Evolutionary conservation across 1,140 invertebrate species (phyloP).

Genomic region (Nixonia krombeini): DNA sequence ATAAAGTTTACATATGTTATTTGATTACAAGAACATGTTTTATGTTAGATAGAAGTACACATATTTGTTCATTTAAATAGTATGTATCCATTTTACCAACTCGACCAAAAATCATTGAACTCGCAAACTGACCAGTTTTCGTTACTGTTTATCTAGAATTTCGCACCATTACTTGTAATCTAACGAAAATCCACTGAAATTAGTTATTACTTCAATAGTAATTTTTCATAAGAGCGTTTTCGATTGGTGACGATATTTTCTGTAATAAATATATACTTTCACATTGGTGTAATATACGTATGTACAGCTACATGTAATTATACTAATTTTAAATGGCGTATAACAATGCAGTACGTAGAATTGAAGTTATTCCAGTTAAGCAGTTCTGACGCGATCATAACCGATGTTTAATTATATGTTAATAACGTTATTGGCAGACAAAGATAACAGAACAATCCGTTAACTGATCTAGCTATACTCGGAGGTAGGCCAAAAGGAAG

Average conservation of each 20-base stretch:
- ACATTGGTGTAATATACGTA: conserved; percentile 24
- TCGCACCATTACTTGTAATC: too few relatives aligned
- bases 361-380: conserved; percentile 34
- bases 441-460: conserved; percentile 24
- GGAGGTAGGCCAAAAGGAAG: conserved; percentile 48
- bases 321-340: not conserved
- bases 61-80: too few relatives aligned
- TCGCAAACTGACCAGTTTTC: too few relatives aligned
- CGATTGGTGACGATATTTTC: not conserved
- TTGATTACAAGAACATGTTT: too few relatives aligned
- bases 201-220: conserved; percentile 25
- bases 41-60: too few relatives aligned
- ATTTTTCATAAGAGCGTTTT: conserved; percentile 26
- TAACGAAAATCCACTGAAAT: too few relatives aligned
- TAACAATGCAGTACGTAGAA: not conserved
- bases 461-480: conserved; percentile 22
- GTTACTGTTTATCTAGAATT: too few relatives aligned
- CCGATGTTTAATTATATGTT: conserved; percentile 21
- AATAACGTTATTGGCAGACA: conserved; percentile 37
- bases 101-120: too few relatives aligned
- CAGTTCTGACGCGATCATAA: conserved; percentile 43
- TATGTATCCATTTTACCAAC: too few relatives aligned
- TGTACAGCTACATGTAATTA: conserved; percentile 12
- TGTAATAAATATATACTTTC: conserved; percentile 31
- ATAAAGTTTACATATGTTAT: too few relatives aligned